Percentiles rank a stretch among this genome's conserved stretches.
Evolutionary conservation across 2,797 vertebrate species (phyloP).

Genomic region (Otus scops): DNA sequence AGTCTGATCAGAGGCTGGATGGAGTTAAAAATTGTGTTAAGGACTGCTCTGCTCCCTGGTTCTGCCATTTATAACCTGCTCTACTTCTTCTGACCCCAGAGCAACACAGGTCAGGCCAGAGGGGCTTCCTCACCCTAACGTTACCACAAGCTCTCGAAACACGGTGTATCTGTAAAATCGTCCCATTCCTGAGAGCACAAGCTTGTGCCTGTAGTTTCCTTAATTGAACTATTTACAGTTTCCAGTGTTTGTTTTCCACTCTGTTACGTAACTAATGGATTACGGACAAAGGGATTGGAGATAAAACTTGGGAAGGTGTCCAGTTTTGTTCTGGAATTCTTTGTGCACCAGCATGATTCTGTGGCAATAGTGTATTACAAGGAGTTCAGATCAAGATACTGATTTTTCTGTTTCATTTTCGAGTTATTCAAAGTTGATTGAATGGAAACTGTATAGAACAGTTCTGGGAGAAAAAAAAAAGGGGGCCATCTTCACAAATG

Average conservation of each 20-base stretch:
- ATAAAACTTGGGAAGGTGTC: neutral
- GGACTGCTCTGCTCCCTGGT: neutral
- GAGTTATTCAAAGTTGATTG: neutral
- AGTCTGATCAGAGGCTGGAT: neutral
- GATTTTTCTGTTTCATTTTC: neutral
- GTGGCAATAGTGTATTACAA: neutral
- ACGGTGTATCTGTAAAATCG: neutral
- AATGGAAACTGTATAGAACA: neutral
- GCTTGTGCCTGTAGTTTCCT: neutral
- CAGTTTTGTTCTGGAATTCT: neutral
- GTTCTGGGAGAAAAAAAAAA: accelerated
- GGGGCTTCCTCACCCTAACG: neutral
- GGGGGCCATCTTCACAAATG: neutral
- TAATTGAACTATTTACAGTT: neutral
- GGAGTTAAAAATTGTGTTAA: neutral
- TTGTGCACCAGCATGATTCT: neutral
- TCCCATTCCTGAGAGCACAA: neutral
- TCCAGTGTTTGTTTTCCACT: neutral
- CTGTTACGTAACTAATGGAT: neutral
- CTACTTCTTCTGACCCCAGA: neutral
- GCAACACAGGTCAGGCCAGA: neutral
- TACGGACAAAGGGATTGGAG: neutral
- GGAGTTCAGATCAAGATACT: neutral
- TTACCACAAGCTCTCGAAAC: too few species aligned
- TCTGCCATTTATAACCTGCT: neutral